Evolutionary conservation across 1,140 invertebrate genomes (phyloP), one percentile per base, ranked within the genome.

Genomic region (Rhopalosiphum padi): DNA sequence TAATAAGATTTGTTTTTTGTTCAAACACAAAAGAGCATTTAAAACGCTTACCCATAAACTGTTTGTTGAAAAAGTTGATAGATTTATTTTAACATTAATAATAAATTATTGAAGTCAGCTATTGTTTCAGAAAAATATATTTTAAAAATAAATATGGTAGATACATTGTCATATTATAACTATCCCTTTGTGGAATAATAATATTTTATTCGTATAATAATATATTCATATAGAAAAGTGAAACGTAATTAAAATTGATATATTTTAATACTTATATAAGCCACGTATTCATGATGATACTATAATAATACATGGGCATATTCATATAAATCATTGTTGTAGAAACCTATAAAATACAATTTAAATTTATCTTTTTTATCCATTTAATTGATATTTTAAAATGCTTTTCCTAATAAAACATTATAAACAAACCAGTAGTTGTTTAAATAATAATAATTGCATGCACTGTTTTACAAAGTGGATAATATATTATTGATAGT

Each of bases 61-160:
- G 15, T 77, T 77, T 77, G 30, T 7, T 35, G 15, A 77, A 77
- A 77, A 77, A 77, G 30, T 77, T n/a, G 60, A 77, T 77, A 77
- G 30, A 77, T 77, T 77, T 77, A n/a, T 77, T 77, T 77, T 77
- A 77, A 77, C 60, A 77, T 77, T n/a, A 77, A 77, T 77, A 77
- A 77, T 77, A 77, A 77, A n/a, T 77, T 77, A 77, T 77, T 77
- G 60, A 77, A 77, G 60, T n/a, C 30, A 77, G 60, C 30, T 77
- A 77, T 77, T 77, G 60, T 77, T 77, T 77, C 60, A 77, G 4
- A 35, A 77, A 68, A 68, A 68, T n/a, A n/a, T 68, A 15, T n/a
- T 68, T 68, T 5, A 15, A 68, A n/a, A n/a, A 77, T 77, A 77
- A 77, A 77, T 77, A 77, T 15, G 3, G 30, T 18, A 68, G 30